Base-by-base conservation (phyloP, 2,888 invertebrate species). In the Neoitamus cyanurus region DNA sequence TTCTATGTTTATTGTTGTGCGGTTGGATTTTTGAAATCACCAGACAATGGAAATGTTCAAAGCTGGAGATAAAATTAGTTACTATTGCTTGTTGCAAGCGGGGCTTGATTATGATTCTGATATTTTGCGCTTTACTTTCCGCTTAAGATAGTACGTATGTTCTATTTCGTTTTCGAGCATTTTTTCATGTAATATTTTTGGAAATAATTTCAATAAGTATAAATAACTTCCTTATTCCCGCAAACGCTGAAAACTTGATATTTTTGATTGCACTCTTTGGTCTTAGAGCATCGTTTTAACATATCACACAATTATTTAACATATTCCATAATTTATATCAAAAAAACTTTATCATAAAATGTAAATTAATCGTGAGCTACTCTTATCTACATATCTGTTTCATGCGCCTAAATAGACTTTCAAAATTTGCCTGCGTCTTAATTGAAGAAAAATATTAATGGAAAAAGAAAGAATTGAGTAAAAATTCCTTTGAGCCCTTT, bases 61-160 rank as follows among this genome's bases (percentile, higher is more conserved):
- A 34, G n/a, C 25, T 82, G 5, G 28, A 34, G 69, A 36, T 82
- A 34, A 82, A 31, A 82, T 25, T 82, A 69, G 69, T 69, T 82
- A 82, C 28, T 30, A 78, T 31, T 70, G 83, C 83, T 83, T 83
- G 83, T 83, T 83, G 83, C 83, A 82, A 82, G 42, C 70, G 72
- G 83, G 83, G 83, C 72, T 83, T 83, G 42, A 83, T 72, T 42
- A 72, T 78, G 1, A 70, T 46, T 83, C 72, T 69, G 30, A 72
- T 72, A 70, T 37, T 15, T 69, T 30, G 34, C 69, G 68, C 58
- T 34, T 20, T 80, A 20, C 11, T 58, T 80, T 82, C 36, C 20
- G 37, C 37, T 75, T 34, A 34, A 37, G 15, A n/a, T 30, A 37
- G 36, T 70, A 69, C 36, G n/a, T 70, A 69, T 31, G 20, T 83